Conservation (phyloP, 1,140 invertebrate species). For the Schlechtendalia chinensis region DNA sequence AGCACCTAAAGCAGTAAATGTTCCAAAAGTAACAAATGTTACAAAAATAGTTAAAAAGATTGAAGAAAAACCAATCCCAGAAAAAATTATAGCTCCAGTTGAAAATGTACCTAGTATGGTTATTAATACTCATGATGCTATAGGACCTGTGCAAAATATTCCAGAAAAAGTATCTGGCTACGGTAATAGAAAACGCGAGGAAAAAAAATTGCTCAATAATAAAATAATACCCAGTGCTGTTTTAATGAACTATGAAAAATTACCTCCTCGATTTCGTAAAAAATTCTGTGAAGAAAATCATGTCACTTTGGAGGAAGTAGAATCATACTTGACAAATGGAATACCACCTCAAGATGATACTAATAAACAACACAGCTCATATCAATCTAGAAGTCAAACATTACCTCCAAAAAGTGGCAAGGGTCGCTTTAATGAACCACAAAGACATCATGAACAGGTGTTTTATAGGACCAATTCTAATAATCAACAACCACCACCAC, state of each 20-base stretch:
- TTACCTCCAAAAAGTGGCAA: slow-evolving; percentile 33
- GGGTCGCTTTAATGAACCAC: slow-evolving; percentile 39
- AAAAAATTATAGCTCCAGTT: slow-evolving; percentile 55
- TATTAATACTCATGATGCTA: slow-evolving; percentile 27
- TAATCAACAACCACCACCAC: not conserved
- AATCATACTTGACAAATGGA: slow-evolving; percentile 45
- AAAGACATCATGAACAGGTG: slow-evolving; percentile 35
- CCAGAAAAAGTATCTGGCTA: slow-evolving; percentile 5
- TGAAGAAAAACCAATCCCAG: slow-evolving; percentile 61
- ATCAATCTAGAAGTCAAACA: slow-evolving; percentile 43
- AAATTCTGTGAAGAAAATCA: slow-evolving; percentile 60
- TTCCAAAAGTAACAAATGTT: slow-evolving; percentile 56
- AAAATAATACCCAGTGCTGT: slow-evolving; percentile 53
- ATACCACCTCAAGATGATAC: slow-evolving; percentile 25
- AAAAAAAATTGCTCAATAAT: slow-evolving; percentile 55
- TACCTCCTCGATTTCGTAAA: slow-evolving; percentile 61
- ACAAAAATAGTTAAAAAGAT: slow-evolving; percentile 57
- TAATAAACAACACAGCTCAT: slow-evolving; percentile 29
- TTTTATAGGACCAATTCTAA: slow-evolving; percentile 10
- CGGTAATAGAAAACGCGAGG: slow-evolving; percentile 24
- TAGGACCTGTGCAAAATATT: not conserved
- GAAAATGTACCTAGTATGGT: slow-evolving; percentile 55
- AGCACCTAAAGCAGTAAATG: slow-evolving; percentile 62
- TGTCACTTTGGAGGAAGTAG: slow-evolving; percentile 18
- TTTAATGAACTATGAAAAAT: slow-evolving; percentile 55